A percentile compares a stretch with the other conserved stretches of the same genome.
Evolutionary conservation across 2,888 invertebrate species (phyloP).

Genomic region (Oscheius sp.): DNA sequence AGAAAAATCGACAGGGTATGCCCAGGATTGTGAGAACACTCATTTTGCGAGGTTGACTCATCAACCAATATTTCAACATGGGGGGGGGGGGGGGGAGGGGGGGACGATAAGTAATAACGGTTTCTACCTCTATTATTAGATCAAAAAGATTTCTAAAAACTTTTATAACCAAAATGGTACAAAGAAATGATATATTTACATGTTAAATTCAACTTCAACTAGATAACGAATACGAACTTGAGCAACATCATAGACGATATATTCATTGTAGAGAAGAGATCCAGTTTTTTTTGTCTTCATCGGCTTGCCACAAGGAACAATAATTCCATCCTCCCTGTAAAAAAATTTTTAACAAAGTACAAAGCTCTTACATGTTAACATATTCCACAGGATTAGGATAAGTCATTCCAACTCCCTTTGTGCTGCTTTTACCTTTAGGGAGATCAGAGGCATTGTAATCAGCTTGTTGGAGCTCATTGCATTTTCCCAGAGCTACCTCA

Average conservation of each 20-base stretch:
- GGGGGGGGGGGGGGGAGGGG: too few species aligned
- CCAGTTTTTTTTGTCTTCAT: constrained; percentile 57
- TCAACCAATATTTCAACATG: too few species aligned
- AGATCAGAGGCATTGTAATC: constrained; percentile 72
- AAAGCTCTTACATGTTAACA: constrained; percentile 41
- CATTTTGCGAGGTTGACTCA: too few species aligned
- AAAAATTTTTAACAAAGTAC: background rate
- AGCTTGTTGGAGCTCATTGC: constrained; percentile 71
- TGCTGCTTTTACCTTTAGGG: constrained; percentile 62
- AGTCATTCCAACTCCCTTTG: constrained; percentile 71
- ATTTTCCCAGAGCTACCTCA: constrained; percentile 70
- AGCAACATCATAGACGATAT: constrained; percentile 73
- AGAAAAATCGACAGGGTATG: too few species aligned
- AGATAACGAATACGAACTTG: constrained; percentile 74
- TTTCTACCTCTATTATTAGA: too few species aligned
- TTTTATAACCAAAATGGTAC: background rate
- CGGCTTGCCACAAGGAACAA: constrained; percentile 72
- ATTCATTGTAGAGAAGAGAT: constrained; percentile 75
- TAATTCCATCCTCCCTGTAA: constrained; percentile 61
- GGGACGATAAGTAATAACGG: too few species aligned
- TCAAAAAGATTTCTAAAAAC: too few species aligned
- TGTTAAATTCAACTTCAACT: constrained; percentile 73
- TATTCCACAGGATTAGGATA: constrained; percentile 69
- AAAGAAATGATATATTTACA: constrained; percentile 28
- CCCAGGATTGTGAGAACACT: too few species aligned